Conservation (phyloP, 1,140 invertebrate species). For the Drosophila azteca region DNA sequence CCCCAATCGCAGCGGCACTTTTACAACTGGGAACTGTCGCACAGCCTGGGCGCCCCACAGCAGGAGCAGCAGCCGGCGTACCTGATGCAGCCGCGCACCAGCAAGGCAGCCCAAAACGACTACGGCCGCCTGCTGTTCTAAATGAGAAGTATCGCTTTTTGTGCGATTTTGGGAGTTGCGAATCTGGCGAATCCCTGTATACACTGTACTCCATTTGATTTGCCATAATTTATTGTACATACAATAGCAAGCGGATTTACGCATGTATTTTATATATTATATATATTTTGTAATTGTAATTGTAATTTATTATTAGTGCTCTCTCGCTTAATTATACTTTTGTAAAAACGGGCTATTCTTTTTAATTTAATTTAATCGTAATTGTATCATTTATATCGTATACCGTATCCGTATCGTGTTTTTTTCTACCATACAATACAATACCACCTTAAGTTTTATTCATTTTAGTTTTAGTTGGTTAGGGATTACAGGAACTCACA, state of each 20-base stretch:
- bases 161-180: slow-evolving; percentile 27
- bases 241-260: slow-evolving; percentile 49
- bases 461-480: slow-evolving; percentile 60
- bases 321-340: slow-evolving; percentile 64
- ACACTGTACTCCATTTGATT: slow-evolving; percentile 54
- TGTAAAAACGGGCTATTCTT: slow-evolving; percentile 73
- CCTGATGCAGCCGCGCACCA: slow-evolving; percentile 61
- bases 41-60: slow-evolving; percentile 68
- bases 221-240: slow-evolving; percentile 78
- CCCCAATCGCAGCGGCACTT: slow-evolving; percentile 66
- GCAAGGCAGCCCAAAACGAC: slow-evolving; percentile 70
- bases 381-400: slow-evolving; percentile 18
- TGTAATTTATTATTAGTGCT: slow-evolving; percentile 63
- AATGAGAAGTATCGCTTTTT: slow-evolving; percentile 25
- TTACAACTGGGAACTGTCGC: slow-evolving; percentile 74
- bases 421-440: too few relatives aligned
- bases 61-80: slow-evolving; percentile 55
- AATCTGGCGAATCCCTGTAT: too few relatives aligned
- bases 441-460: slow-evolving; percentile 9
- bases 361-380: slow-evolving; percentile 24
- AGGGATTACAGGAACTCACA: slow-evolving; percentile 63
- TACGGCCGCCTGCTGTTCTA: slow-evolving; percentile 75
- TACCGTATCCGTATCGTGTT: slow-evolving; percentile 3
- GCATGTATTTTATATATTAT: slow-evolving; percentile 39
- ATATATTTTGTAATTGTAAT: slow-evolving; percentile 50